These are phyloP conservation scores for Drosophila arizonae DNA, from an alignment of 1,140 invertebrate species.

Conservation along the genomic window DNA sequence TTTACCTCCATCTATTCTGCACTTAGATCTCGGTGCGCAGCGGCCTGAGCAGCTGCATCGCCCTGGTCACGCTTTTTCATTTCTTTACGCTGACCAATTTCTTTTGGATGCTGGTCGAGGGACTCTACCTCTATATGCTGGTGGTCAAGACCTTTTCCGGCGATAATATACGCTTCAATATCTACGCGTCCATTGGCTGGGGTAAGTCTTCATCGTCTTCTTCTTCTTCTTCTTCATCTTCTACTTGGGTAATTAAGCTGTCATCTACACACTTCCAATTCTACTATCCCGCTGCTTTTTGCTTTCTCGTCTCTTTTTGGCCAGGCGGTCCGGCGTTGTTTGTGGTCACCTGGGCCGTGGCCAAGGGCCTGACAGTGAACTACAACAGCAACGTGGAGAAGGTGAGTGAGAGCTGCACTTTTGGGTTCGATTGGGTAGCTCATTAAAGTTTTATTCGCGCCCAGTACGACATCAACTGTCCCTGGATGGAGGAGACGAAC, in stretches of 20 bases:
- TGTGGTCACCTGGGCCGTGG: slow-evolving; percentile 87
- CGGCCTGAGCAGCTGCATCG: slow-evolving; percentile 86
- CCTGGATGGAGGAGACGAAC: slow-evolving; percentile 88
- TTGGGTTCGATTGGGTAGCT: background rate
- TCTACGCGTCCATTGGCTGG: slow-evolving; percentile 96
- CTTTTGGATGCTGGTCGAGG: slow-evolving; percentile 99
- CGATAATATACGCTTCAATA: slow-evolving; percentile 93
- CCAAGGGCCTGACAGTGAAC: slow-evolving; percentile 84
- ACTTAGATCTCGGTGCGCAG: slow-evolving; percentile 73
- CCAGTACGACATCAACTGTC: slow-evolving; percentile 84
- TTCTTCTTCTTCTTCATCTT: background rate
- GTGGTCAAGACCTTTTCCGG: slow-evolving; percentile 96
- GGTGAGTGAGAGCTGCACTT: slow-evolving; percentile 33
- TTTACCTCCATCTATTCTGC: background rate
- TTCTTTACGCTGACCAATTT: slow-evolving; percentile 97
- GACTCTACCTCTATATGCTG: slow-evolving; percentile 95
- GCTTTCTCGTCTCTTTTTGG: background rate
- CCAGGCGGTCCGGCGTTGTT: slow-evolving; percentile 88
- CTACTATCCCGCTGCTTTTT: background rate
- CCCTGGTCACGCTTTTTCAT: slow-evolving; percentile 90
- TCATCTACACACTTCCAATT: background rate
- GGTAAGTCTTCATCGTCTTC: slow-evolving; percentile 86
- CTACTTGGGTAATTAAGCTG: background rate
- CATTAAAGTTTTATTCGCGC: slow-evolving; percentile 26
- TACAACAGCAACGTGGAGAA: slow-evolving; percentile 54